Percentiles rank a stretch among this genome's conserved stretches.
phyloP scores from a whole-genome alignment of 2,113 vertebrate genomes.

The Lophotis ruficrista region DNA sequence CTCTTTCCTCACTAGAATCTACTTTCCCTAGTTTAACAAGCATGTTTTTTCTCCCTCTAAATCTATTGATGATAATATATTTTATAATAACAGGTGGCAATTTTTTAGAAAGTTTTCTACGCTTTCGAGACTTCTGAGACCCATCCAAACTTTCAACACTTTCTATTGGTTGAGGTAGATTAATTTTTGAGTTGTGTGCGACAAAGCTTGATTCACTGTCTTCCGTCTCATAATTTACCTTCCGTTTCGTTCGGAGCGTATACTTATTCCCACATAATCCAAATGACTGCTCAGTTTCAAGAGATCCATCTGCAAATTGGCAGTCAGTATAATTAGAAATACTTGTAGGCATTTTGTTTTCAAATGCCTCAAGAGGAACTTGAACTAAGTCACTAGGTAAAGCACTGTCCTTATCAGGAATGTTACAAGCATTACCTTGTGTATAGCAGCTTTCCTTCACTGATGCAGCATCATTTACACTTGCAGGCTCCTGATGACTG shows the following conservation, averaged over 20 bases:
- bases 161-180: conserved; percentile 73
- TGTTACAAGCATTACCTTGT: conserved; percentile 71
- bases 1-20: conserved; percentile 85
- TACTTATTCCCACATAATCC: conserved; percentile 92
- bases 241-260: conserved; percentile 91
- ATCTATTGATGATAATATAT: conserved; percentile 98
- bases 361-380: conserved; percentile 72
- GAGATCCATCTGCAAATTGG: conserved; percentile 74
- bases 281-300: conserved; percentile 80
- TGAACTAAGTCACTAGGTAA: conserved; percentile 74
- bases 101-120: conserved; percentile 88
- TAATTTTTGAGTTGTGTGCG: conserved; percentile 79
- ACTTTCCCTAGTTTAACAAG: conserved; percentile 94
- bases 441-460: conserved; percentile 75
- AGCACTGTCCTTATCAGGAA: conserved; percentile 72
- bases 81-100: conserved; percentile 96
- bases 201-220: conserved; percentile 83
- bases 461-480: conserved; percentile 54
- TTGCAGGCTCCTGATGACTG: conserved; percentile 70
- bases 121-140: conserved; percentile 85
- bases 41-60: conserved; percentile 99
- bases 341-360: conserved; percentile 76
- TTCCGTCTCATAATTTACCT: conserved; percentile 86
- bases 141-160: conserved; percentile 76
- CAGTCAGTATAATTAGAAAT: conserved; percentile 71